Conservation (phyloP, 1,140 invertebrate species). For the Agrypnia vestita region DNA sequence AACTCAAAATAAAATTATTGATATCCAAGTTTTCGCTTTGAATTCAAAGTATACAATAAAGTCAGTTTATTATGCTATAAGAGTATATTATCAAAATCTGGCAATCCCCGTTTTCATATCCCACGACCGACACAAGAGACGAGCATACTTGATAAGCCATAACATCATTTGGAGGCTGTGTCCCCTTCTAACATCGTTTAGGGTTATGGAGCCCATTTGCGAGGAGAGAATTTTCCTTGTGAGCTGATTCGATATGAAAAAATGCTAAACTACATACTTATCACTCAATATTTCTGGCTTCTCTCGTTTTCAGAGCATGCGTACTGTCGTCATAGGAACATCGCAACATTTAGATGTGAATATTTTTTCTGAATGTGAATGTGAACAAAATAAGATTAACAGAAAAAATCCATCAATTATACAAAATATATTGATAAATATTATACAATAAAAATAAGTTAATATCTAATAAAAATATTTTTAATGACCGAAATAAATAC, state of each 20-base stretch:
- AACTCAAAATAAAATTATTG: too few species aligned
- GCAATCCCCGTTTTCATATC: neutral
- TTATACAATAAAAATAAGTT: too few species aligned
- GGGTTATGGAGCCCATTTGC: too few species aligned
- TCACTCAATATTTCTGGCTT: neutral
- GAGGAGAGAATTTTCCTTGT: neutral
- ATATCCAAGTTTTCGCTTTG: neutral
- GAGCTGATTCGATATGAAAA: constrained; percentile 27
- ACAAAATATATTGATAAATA: too few species aligned
- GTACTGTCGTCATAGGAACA: neutral
- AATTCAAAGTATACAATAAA: neutral
- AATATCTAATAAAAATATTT: too few species aligned
- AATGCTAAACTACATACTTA: constrained; percentile 24
- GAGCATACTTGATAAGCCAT: neutral
- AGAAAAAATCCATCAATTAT: too few species aligned
- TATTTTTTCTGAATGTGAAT: neutral
- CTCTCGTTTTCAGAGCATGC: neutral
- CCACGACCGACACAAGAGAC: neutral
- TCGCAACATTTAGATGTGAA: neutral
- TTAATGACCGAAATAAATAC: too few species aligned
- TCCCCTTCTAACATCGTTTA: too few species aligned
- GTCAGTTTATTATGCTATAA: neutral
- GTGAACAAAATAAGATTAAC: too few species aligned
- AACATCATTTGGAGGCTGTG: too few species aligned
- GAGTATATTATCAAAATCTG: neutral